A percentile compares a stretch with the other conserved stretches of the same genome.
These are phyloP conservation scores for Oryzias sinensis DNA, from an alignment of 2,797 vertebrate species.

Conservation along the genomic window DNA sequence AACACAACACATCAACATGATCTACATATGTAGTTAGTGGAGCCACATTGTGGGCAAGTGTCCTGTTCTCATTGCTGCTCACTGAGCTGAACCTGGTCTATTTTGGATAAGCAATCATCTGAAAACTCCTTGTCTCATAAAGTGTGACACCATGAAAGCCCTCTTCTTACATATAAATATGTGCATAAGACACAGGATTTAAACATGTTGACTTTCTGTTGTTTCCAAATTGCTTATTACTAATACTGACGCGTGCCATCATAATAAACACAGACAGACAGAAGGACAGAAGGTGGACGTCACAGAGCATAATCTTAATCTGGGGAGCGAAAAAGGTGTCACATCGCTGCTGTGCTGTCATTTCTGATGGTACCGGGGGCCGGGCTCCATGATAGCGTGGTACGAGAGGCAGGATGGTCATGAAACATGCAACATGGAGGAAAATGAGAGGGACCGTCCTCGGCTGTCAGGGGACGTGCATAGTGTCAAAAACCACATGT, in stretches of 20 bases:
- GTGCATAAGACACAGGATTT: background rate
- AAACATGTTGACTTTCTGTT: background rate
- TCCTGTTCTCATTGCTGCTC: background rate
- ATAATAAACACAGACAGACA: background rate
- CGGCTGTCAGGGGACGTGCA: slow-evolving; percentile 38
- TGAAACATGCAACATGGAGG: slow-evolving; percentile 46
- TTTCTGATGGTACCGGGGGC: slow-evolving; percentile 24
- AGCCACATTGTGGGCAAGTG: background rate
- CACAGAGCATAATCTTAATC: slow-evolving; percentile 13
- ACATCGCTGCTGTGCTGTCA: slow-evolving; percentile 16
- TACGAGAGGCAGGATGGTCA: slow-evolving; percentile 32
- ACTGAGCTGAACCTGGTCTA: slow-evolving; percentile 2
- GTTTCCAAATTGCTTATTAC: background rate
- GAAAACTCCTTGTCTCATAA: slow-evolving; percentile 1
- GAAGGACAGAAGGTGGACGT: background rate
- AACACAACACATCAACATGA: background rate
- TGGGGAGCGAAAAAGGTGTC: slow-evolving; percentile 22
- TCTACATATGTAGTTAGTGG: background rate
- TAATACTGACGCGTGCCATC: background rate
- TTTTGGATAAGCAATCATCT: background rate
- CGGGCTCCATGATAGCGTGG: slow-evolving; percentile 18
- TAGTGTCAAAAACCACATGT: slow-evolving; percentile 32
- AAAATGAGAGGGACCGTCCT: slow-evolving; percentile 51
- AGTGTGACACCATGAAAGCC: slow-evolving; percentile 1
- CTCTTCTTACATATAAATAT: slow-evolving; percentile 4